Base-by-base conservation (phyloP, 1,140 invertebrate species). In the Brachionus angularis region DNA sequence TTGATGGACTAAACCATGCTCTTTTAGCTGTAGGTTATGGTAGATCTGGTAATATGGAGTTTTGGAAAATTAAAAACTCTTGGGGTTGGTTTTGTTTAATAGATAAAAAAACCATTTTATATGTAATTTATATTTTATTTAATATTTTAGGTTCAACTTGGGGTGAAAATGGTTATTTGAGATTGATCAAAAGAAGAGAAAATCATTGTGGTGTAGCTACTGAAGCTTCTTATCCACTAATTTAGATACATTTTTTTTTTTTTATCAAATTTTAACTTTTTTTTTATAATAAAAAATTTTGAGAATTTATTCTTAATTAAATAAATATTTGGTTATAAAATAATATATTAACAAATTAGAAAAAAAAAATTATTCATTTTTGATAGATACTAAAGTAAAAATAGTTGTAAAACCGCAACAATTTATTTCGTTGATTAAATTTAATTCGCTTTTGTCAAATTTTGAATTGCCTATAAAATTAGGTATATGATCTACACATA, bases 11-110 rank as follows among this genome's bases (percentile, higher is more conserved):
- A n/a, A 90, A 96, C 80, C 93, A 96, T 78, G 92, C 91, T 73
- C 94, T 93, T 2, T 78, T 92, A 3, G 85, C 86, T 70, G 88
- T 93, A 53, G 91, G 92, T 42, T 94, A 91, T 79, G 90, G 90
- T 64, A 5, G 14, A 64, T 49, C 53, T 21, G 49, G 31, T 23
- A 50, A 46, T 50, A 46, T 23, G n/a, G 18, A 42, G 8, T 64
- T 29, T 47, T 64, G 61, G 61, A 25, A 46, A 8, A 12, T 64
- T 10, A 64, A 33, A 47, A 64, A 64, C 18, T 64, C 61, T 87
- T 93, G 90, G 90, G 87, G 88, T 29, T 18, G 12, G 36, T 23
- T 12, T 12, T 21, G n/a, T 34, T 58, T 58, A 18, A 16, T 16
- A 55, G 36, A 36, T 33, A 36, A 58, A 36, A 12, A 21, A 34